Evolutionary conservation across 2,113 vertebrate species (phyloP), one percentile per base, ranked within the genome.

Genomic region (Calonectris borealis): DNA sequence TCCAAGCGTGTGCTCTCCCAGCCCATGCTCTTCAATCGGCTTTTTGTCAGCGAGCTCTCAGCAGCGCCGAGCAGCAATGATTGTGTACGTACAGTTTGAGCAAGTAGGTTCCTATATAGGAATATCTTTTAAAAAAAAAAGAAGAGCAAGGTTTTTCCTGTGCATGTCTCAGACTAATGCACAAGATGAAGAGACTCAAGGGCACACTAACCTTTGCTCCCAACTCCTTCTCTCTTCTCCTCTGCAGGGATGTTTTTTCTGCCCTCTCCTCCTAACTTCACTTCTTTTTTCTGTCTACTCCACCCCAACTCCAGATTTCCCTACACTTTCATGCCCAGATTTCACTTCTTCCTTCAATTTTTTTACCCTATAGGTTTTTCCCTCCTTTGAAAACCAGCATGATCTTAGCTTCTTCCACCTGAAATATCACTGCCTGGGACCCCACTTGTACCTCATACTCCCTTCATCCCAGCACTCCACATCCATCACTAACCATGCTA

Each of bases 51-150:
- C 9, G 3, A 76, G 65, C 32, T 68, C 79, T 20, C 36, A 1
- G 27, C 79, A 72, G 49, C 69, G 12, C 21, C 5, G 1, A 36
- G 71, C 21, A 62, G 29, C 18, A 38, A 34, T 0, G 10, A 18
- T 5, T 16, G 6, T 0, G 7, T 7, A n/a, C 0, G 0, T 2
- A 14, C 22, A 24, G n/a, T 7, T 12, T 34, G n/a, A 54, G 32
- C 44, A 55, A 83, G 42, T 2, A 34, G 11, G 16, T 54, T 83
- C 38, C 62, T 27, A 26, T 4, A 69, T 6, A 21, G 57, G 16
- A 76, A 13, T 31, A 18, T 1, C 16, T 62, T 77, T 21, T 21
- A 38, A 13, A 40, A 29, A 66, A 60, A 26, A 62, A 86, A 62
- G 11, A 75, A 9, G 0, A 82, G 14, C 21, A 27, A 22, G n/a